phyloP scores from a whole-genome alignment of 2,113 vertebrate species.

The Lophochroa leadbeateri region DNA sequence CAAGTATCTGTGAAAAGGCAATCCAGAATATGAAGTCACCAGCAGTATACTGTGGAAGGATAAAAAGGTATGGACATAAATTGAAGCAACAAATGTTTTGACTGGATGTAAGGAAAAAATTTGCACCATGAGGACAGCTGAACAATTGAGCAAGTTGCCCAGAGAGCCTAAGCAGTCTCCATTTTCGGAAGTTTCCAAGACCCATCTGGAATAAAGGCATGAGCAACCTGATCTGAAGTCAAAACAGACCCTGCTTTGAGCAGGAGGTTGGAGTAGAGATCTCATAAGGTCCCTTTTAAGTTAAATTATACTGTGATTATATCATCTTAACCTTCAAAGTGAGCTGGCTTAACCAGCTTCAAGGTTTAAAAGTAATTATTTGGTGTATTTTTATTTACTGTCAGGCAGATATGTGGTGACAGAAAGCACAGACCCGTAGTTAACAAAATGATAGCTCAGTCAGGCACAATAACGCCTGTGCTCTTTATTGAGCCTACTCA shows the following conservation, averaged over 20 bases:
- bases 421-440: background rate
- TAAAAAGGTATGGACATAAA: background rate
- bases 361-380: background rate
- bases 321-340: background rate
- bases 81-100: background rate
- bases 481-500: background rate
- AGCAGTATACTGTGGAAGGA: background rate
- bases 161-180: background rate
- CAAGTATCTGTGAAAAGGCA: background rate
- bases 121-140: background rate
- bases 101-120: background rate
- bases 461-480: background rate
- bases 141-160: background rate
- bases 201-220: background rate
- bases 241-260: background rate
- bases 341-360: background rate
- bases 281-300: background rate
- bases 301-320: background rate
- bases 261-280: background rate
- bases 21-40: background rate
- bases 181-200: background rate
- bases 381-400: background rate
- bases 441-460: background rate
- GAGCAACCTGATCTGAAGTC: background rate
- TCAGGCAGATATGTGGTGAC: background rate